phyloP scores from a whole-genome alignment of 2,113 vertebrate genomes.

The Thymallus thymallus region DNA sequence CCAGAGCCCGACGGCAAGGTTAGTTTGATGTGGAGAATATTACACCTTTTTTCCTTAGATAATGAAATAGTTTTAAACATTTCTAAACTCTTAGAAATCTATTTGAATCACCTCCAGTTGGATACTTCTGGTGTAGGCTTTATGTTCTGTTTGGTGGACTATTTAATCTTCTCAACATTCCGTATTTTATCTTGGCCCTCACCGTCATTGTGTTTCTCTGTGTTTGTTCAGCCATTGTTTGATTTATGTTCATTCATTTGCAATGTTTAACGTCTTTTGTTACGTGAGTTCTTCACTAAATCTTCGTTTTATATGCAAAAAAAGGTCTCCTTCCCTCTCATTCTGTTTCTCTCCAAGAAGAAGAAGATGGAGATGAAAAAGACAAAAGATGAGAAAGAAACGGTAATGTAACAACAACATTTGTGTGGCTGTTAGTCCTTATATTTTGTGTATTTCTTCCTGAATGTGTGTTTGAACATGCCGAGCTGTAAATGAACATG shows the following conservation, averaged over 20 bases:
- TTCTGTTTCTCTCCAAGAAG: conserved; percentile 67
- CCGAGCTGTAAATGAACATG: too few species aligned
- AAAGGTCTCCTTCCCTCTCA: background rate
- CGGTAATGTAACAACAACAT: conserved; percentile 69
- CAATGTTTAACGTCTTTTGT: background rate
- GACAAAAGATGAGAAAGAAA: conserved; percentile 83
- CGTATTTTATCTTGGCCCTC: background rate
- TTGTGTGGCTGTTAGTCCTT: background rate
- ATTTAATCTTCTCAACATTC: too few species aligned
- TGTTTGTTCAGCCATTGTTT: background rate
- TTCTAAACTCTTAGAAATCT: too few species aligned
- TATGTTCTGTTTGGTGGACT: too few species aligned
- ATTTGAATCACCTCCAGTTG: too few species aligned
- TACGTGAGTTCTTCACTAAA: background rate
- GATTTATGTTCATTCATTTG: background rate
- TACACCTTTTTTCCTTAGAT: too few species aligned
- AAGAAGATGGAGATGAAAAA: conserved; percentile 84
- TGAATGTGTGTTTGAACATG: too few species aligned
- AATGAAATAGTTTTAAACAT: too few species aligned
- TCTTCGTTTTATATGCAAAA: conserved; percentile 1
- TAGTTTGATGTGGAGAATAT: too few species aligned
- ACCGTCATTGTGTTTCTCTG: background rate
- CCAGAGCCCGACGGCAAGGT: background rate
- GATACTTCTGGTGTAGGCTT: too few species aligned
- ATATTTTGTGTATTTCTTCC: too few species aligned